Percentiles rank a stretch among this genome's conserved stretches.
Evolutionary conservation across 2,888 invertebrate genomes (phyloP).

Genomic region (Papilio gigon): DNA sequence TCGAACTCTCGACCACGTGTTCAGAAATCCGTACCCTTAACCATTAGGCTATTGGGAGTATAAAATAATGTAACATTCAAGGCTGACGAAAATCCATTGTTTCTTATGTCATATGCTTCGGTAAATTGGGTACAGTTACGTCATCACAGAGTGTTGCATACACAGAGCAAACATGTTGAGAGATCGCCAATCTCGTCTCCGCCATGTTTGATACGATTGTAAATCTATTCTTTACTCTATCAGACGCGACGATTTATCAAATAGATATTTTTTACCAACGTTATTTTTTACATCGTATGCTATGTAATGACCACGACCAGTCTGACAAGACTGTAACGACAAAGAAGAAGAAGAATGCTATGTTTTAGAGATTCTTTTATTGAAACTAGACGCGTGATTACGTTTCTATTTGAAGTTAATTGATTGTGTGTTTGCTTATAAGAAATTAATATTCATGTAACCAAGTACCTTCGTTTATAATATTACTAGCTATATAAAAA

Average conservation of each 20-base stretch:
- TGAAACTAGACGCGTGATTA: too few relatives aligned
- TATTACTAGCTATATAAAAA: background rate
- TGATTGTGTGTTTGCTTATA: too few relatives aligned
- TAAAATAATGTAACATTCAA: background rate
- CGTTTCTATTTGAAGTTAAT: too few relatives aligned
- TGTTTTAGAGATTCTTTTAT: too few relatives aligned
- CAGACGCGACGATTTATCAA: background rate
- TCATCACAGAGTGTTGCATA: background rate
- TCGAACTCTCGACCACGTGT: too few relatives aligned
- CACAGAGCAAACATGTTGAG: background rate
- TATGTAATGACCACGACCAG: too few relatives aligned
- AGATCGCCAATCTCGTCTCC: background rate
- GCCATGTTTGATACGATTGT: background rate
- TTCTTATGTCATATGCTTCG: background rate
- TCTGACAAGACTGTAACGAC: too few relatives aligned
- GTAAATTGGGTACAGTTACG: background rate
- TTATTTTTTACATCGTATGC: too few relatives aligned
- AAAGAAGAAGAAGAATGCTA: too few relatives aligned
- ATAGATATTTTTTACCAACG: background rate
- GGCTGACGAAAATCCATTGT: background rate
- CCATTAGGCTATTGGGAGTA: too few relatives aligned
- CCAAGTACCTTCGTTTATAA: background rate
- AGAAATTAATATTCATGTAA: background rate
- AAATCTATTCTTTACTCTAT: background rate
- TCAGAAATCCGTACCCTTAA: too few relatives aligned